Base-by-base conservation (phyloP, 2,113 vertebrate genomes). In the Erinaceus europaeus region DNA sequence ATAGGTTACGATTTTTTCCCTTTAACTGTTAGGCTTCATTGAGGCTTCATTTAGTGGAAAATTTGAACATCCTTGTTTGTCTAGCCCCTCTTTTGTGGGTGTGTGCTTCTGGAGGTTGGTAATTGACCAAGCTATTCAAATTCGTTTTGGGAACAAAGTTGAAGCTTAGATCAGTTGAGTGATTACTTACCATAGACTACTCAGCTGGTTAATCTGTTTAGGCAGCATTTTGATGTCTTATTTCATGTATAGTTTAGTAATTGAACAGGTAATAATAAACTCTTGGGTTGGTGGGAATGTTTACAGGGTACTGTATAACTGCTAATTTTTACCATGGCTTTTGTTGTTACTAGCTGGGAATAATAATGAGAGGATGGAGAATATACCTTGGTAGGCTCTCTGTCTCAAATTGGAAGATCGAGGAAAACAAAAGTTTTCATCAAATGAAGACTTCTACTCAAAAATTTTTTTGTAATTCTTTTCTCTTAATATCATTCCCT, bases 241-340 rank as follows among this genome's bases (percentile, higher is more conserved):
- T 76, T 62, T 88, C 21, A 10, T 29, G 38, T 50, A 32, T 6
- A 64, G 74, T 72, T 93, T 88, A 89, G 76, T 83, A 62, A 90
- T 78, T 82, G 59, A 78, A 52, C 67, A 85, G 62, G 38, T 64
- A 52, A 75, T 36, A 52, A 75, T 36, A 78, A 36, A 85, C 29
- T 34, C 46, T n/a, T n/a, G 53, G 46, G 57, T 59, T 52, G 11
- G 42, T 62, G 32, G 84, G 61, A 68, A 42, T 86, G 76, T 80
- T 80, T 81, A 25, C 18, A 76, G 48, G 72, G 8, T 50, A 23
- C 38, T 89, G 67, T 18, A 32, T 36, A 71, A 67, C 34, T 82
- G 69, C 88, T 91, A 75, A 89, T 68, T 92, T 86, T 92, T 86
- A 86, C 29, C 62, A 71, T 27, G 69, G 9, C 40, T 32, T 61